phyloP scores from a whole-genome alignment of 2,797 vertebrate genomes.

The Aplochiton taeniatus region DNA sequence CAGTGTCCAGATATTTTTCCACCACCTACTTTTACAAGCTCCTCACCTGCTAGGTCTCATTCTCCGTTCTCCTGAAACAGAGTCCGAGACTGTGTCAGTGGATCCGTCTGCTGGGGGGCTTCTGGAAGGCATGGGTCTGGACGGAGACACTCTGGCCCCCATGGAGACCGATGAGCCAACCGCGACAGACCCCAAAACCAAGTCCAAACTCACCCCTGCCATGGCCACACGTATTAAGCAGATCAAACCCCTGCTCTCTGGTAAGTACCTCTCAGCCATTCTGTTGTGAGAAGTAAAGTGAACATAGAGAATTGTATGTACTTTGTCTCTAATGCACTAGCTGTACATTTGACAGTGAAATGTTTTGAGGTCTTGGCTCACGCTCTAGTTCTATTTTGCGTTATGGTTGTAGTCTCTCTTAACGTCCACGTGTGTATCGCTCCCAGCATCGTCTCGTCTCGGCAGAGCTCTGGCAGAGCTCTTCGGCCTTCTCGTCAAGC shows the following conservation, averaged over 20 bases:
- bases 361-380: neutral
- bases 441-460: conserved; percentile 89
- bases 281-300: too few species aligned
- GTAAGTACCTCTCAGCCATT: conserved; percentile 60
- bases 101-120: conserved; percentile 88
- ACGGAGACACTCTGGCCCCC: conserved; percentile 89
- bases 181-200: conserved; percentile 85
- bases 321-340: too few species aligned
- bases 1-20: neutral
- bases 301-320: too few species aligned
- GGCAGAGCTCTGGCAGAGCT: conserved; percentile 92
- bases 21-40: neutral
- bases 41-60: neutral
- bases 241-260: conserved; percentile 93
- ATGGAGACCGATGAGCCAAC: conserved; percentile 97
- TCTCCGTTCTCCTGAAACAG: conserved; percentile 52
- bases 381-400: neutral
- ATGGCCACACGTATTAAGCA: conserved; percentile 99
- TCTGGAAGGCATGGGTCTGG: conserved; percentile 92
- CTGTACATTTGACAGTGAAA: too few species aligned
- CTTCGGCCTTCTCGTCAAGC: conserved; percentile 92
- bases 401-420: neutral
- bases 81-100: conserved; percentile 79
- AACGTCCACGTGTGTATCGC: neutral
- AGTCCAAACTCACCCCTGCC: conserved; percentile 94